Percentiles rank a stretch among this genome's conserved stretches.
phyloP scores from a whole-genome alignment of 2,888 invertebrate species.

The Pyrochroa serraticornis region DNA sequence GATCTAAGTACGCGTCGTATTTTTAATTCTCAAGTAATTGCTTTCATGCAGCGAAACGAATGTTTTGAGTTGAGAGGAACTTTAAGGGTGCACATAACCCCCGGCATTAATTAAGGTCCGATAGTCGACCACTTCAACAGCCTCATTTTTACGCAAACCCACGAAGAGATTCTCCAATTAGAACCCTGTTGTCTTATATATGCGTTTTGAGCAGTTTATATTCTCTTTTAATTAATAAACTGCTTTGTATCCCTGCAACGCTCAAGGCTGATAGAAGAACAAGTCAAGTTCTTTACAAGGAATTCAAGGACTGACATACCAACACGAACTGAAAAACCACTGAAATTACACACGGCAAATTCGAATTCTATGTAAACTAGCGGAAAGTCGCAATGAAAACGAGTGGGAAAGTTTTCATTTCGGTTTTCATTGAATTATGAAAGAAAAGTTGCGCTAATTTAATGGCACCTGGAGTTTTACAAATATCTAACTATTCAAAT shows the following conservation, averaged over 20 bases:
- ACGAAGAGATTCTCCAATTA: constrained; percentile 36
- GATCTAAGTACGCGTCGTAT: neutral
- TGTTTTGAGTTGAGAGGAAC: constrained; percentile 14
- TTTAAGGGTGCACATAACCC: constrained; percentile 17
- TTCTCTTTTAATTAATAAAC: constrained; percentile 37
- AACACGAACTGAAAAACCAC: neutral
- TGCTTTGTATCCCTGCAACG: constrained; percentile 31
- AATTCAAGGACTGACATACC: neutral
- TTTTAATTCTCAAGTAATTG: constrained; percentile 24
- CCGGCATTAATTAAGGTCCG: constrained; percentile 36
- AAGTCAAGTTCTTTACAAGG: neutral
- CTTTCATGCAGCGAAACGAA: constrained; percentile 22
- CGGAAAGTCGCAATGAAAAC: too few species aligned
- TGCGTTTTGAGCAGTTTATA: constrained; percentile 44
- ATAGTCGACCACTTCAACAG: constrained; percentile 17
- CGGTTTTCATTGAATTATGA: neutral
- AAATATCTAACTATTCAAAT: neutral
- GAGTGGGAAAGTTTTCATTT: neutral
- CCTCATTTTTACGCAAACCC: constrained; percentile 23
- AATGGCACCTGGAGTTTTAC: too few species aligned
- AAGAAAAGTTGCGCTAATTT: neutral
- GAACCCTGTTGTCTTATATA: constrained; percentile 40
- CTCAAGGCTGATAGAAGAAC: constrained; percentile 22
- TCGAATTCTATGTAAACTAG: too few species aligned
- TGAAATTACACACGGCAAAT: too few species aligned